Base-by-base conservation (phyloP, 1,140 invertebrate species). In the Pogonomyrmex californicus region DNA sequence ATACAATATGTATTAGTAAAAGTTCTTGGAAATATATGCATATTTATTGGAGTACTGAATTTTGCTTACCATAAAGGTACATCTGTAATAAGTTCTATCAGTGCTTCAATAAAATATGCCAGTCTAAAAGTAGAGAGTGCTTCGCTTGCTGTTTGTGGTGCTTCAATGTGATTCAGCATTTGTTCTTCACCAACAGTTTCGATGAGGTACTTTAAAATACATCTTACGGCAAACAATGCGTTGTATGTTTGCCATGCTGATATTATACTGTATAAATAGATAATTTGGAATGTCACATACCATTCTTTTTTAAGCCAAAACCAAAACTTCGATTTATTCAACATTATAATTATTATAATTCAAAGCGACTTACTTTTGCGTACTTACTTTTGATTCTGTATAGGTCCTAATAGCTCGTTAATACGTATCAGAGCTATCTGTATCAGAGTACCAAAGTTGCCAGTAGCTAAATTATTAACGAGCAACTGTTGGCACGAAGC, bases 211-310 rank as follows among this genome's bases (percentile, higher is more conserved):
- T 99, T 99, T 77, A 97, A 96, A 78, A 99, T 96, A 90, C 97
- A 98, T 78, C 99, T 96, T 82, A 99, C 97, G 30, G 99, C 97
- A 92, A 99, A 99, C 47, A 99, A 94, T 0, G 98, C 98, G 96
- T 99, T 99, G 93, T 98, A 98, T 0, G 98, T 97, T 95, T 99
- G 99, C 98, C 99, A 99, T 65, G 98, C 97, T 90, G 99, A 97
- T 95, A 99, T 97, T 89, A 98, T 98, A 94, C 98, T 99, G 95
- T 76, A 23, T 23, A 97, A 96, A 65, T 49, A 60, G 63, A 75
- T 10, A 60, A 60, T 51, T 60, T 10, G 66, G 6, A 36, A 58
- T n/a, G 7, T 54, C 14, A 17, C 4, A 2, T 23, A 30, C 30
- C 3, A 23, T 66, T 30, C 4, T 33, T 30, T 41, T 58, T 75